These are phyloP conservation scores for Fulmarus glacialis DNA, from an alignment of 2,113 vertebrate species.

Conservation along the genomic window DNA sequence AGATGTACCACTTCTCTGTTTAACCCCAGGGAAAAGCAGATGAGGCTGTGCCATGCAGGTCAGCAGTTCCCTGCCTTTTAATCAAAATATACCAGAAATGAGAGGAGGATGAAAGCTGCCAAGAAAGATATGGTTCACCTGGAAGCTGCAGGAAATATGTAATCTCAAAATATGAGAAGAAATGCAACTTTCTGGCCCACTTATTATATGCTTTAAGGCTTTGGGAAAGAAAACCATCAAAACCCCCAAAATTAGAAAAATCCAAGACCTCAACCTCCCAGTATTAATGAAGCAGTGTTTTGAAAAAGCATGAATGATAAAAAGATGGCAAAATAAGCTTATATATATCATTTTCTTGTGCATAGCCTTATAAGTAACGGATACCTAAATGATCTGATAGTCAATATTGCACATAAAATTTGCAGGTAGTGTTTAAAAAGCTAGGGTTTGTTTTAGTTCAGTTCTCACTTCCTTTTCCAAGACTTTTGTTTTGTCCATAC, in stretches of 20 bases:
- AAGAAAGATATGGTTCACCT: not conserved
- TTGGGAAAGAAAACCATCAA: not conserved
- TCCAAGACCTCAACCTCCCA: not conserved
- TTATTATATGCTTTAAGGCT: accelerated
- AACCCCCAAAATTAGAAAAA: not conserved
- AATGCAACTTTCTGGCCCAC: not conserved
- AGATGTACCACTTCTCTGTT: not conserved
- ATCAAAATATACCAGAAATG: not conserved
- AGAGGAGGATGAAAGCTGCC: not conserved
- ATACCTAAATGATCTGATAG: not conserved
- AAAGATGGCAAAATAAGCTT: not conserved
- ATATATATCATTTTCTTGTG: not conserved
- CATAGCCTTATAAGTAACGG: not conserved
- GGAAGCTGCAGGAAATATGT: not conserved
- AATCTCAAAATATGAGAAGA: not conserved
- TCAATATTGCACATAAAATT: not conserved
- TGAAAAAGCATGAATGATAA: not conserved
- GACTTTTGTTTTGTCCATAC: not conserved
- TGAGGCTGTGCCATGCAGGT: not conserved
- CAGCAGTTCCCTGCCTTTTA: not conserved
- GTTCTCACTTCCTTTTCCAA: not conserved
- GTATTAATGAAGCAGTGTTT: not conserved
- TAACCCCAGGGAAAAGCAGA: not conserved
- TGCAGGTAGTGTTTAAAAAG: not conserved
- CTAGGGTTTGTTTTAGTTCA: not conserved